These are phyloP conservation scores for Taeniopygia guttata DNA, from an alignment of 2,797 vertebrate species.

Conservation along the genomic window DNA sequence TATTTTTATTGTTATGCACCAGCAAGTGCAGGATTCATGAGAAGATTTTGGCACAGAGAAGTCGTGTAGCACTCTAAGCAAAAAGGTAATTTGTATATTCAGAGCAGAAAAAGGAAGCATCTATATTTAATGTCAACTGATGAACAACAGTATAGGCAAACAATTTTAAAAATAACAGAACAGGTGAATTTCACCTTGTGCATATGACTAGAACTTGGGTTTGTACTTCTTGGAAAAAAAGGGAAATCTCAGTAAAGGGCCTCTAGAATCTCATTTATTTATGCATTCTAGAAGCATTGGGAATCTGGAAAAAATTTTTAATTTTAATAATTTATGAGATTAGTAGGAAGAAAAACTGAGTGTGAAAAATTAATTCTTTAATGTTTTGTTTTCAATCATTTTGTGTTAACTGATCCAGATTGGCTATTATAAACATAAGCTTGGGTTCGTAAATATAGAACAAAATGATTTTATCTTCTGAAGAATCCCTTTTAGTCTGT, in stretches of 20 bases:
- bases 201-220: neutral
- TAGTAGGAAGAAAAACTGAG: neutral
- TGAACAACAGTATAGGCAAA: neutral
- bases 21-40: neutral
- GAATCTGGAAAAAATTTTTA: neutral
- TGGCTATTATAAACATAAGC: neutral
- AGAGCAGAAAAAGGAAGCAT: neutral
- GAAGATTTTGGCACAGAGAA: neutral
- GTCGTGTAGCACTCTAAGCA: neutral
- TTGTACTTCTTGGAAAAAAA: neutral
- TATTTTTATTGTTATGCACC: neutral
- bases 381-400: neutral
- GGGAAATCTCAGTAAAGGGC: rapidly evolving
- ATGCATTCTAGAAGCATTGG: neutral
- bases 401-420: neutral
- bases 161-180: neutral
- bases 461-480: neutral
- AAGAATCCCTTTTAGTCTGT: neutral
- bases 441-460: neutral
- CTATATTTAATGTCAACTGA: neutral
- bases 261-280: neutral
- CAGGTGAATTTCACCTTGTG: neutral
- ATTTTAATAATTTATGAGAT: neutral
- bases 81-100: neutral
- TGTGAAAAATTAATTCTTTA: neutral